Evolutionary conservation across 2,888 invertebrate genomes (phyloP).

Genomic region (Tenthredo livida): DNA sequence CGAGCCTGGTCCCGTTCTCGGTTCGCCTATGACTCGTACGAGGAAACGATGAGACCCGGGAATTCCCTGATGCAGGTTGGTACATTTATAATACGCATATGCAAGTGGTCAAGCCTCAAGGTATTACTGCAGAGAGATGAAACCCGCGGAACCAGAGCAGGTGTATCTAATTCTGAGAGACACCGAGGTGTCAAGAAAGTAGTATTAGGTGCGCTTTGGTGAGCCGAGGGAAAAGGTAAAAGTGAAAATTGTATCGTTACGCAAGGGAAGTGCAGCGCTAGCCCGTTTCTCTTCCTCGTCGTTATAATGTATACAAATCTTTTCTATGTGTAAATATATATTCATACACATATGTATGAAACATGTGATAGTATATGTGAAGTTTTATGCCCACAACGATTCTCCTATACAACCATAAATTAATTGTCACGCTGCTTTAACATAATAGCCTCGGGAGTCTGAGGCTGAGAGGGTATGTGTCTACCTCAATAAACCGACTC

Average conservation of each 20-base stretch:
- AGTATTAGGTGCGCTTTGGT: constrained; percentile 4
- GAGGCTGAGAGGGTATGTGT: not conserved
- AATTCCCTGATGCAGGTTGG: not conserved
- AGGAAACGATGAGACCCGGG: not conserved
- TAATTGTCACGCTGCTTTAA: not conserved
- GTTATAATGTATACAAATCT: not conserved
- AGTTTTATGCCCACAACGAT: not conserved
- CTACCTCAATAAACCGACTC: not conserved
- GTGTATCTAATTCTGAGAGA: not conserved
- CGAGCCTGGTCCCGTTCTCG: not conserved
- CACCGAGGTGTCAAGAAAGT: not conserved
- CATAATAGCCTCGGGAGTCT: not conserved
- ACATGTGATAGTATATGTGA: not conserved
- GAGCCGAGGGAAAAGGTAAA: constrained; percentile 47
- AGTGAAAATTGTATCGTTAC: constrained; percentile 52
- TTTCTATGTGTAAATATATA: not conserved
- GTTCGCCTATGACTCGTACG: not conserved
- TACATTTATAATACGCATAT: not conserved
- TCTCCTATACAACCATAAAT: not conserved
- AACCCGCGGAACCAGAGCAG: not conserved
- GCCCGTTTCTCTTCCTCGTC: constrained; percentile 44
- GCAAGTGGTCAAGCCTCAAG: not conserved
- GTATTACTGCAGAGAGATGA: not conserved
- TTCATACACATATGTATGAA: not conserved
- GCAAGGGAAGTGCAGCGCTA: constrained; percentile 45